Conservation (phyloP, 2,888 invertebrate species). For the Resseliella maxima region DNA sequence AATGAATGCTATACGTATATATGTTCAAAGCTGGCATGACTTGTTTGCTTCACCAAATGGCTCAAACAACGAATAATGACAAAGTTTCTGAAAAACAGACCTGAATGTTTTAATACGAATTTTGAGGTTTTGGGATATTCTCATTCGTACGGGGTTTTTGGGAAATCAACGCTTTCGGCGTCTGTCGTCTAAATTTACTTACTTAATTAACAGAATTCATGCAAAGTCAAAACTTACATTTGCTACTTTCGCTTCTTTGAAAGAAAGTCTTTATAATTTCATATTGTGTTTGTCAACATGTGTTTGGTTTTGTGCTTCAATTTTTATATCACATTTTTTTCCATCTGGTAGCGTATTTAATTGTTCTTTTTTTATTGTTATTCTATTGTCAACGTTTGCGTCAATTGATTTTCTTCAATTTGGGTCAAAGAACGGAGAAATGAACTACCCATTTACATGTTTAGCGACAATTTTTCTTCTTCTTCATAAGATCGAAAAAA, state of each 20-base stretch:
- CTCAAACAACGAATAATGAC: neutral
- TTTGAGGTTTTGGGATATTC: neutral
- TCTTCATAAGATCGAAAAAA: neutral
- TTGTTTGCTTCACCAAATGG: neutral
- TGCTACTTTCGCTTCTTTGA: neutral
- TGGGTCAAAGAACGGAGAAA: neutral
- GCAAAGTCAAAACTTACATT: neutral
- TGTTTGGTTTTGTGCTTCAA: neutral
- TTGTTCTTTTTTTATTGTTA: neutral
- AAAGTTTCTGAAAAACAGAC: conserved; percentile 12
- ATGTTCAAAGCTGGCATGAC: neutral
- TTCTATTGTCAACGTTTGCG: neutral
- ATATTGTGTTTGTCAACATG: neutral
- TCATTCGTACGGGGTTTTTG: neutral
- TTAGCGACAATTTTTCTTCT: neutral
- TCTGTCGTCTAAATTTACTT: neutral
- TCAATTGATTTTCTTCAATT: neutral
- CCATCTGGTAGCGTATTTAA: neutral
- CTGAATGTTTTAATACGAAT: neutral
- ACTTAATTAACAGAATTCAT: neutral
- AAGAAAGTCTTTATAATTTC: neutral
- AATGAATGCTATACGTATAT: neutral
- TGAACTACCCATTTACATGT: neutral
- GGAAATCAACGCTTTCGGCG: neutral
- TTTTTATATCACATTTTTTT: neutral